Percentiles rank a stretch among this genome's conserved stretches.
Conservation (phyloP, 2,888 invertebrate genomes). For the Acleris literana region DNA sequence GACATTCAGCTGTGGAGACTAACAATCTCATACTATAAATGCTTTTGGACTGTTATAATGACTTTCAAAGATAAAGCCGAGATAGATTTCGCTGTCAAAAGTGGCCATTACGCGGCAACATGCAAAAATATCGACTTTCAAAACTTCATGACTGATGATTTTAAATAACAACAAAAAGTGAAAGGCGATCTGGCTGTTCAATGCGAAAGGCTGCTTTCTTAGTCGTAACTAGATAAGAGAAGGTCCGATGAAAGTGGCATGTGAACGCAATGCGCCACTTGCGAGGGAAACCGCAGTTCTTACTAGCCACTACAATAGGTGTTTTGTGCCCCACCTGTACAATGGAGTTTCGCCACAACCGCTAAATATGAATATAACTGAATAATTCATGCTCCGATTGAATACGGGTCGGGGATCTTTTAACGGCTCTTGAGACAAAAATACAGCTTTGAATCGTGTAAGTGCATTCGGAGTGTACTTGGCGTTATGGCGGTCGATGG, state of each 20-base stretch:
- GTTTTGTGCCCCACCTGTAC: conserved; percentile 41
- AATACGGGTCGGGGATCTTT: conserved; percentile 43
- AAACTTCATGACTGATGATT: conserved; percentile 64
- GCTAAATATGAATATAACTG: conserved; percentile 34
- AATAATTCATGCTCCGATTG: conserved; percentile 33
- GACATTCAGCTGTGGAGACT: conserved; percentile 18
- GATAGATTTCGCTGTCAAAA: conserved; percentile 8
- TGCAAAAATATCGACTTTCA: conserved; percentile 57
- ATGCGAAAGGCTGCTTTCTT: conserved; percentile 70
- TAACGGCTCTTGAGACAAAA: conserved; percentile 54
- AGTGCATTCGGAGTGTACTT: conserved; percentile 53
- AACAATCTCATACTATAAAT: conserved; percentile 2
- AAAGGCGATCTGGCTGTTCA: conserved; percentile 64
- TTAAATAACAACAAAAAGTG: conserved; percentile 77
- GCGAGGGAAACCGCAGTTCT: conserved; percentile 63
- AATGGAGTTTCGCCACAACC: conserved; percentile 34
- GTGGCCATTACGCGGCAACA: conserved; percentile 31
- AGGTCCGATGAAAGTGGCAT: conserved; percentile 73
- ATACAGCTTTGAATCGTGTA: conserved; percentile 42
- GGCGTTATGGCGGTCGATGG: conserved; percentile 56
- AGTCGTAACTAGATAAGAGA: conserved; percentile 72
- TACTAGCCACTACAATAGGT: conserved; percentile 46
- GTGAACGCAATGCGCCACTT: conserved; percentile 63
- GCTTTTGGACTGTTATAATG: conserved; percentile 23
- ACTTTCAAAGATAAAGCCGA: conserved; percentile 6